phyloP scores from a whole-genome alignment of 2,113 vertebrate species.

The Poecile atricapillus region DNA sequence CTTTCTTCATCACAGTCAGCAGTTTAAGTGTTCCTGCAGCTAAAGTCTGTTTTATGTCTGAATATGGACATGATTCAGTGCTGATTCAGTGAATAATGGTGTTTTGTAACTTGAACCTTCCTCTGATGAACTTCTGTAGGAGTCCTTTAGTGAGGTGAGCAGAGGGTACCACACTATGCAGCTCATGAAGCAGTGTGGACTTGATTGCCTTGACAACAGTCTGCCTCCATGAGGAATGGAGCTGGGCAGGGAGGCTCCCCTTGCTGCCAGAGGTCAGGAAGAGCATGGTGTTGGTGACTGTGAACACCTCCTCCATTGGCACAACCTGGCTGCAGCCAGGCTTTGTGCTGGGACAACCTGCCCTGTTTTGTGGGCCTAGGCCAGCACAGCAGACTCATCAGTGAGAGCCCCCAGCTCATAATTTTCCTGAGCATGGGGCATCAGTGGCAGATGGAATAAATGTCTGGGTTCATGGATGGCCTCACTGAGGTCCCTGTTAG shows the following conservation, averaged over 20 bases:
- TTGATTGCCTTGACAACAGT: neutral
- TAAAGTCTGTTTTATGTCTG: neutral
- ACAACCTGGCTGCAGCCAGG: neutral
- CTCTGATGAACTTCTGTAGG: neutral
- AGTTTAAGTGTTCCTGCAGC: neutral
- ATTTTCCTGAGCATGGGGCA: neutral
- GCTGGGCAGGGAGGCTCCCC: neutral
- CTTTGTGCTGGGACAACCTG: neutral
- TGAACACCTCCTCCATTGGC: neutral
- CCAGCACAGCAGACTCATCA: neutral
- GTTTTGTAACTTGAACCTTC: neutral
- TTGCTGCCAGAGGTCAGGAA: neutral
- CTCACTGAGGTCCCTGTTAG: neutral
- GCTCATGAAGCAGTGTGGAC: neutral
- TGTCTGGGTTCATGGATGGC: neutral
- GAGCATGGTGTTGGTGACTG: neutral
- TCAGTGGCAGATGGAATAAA: neutral
- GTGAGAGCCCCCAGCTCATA: fast-evolving
- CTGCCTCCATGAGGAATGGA: fast-evolving
- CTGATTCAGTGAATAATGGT: neutral
- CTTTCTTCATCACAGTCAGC: neutral
- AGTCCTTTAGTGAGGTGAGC: neutral
- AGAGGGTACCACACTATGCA: neutral
- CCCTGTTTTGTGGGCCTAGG: neutral
- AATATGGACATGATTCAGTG: neutral